Evolutionary conservation across 1,140 invertebrate genomes (phyloP).

Genomic region (Meloidogyne hapla): DNA sequence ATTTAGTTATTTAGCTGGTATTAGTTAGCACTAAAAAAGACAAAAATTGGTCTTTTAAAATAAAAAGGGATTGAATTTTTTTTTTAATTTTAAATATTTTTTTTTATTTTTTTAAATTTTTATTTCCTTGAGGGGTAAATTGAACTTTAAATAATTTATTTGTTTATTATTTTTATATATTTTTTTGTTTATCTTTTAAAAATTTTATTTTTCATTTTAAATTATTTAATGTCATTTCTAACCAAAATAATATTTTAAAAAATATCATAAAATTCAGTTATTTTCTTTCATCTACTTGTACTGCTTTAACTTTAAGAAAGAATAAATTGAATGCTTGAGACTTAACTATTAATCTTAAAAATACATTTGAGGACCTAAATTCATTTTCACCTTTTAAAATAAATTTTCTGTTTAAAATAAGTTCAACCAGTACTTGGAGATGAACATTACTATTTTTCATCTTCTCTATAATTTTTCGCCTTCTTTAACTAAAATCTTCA

Average conservation of each 20-base stretch:
- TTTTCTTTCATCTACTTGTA: background rate
- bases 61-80: background rate
- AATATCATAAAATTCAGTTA: background rate
- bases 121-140: background rate
- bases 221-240: background rate
- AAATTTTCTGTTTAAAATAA: no score
- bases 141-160: background rate
- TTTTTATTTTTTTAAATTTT: no score
- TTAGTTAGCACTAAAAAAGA: constrained; percentile 3
- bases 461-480: no score
- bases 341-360: no score
- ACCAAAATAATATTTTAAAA: background rate
- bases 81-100: background rate
- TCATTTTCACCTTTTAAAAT: no score
- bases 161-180: background rate
- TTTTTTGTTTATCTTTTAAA: background rate
- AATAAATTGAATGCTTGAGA: no score
- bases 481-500: no score
- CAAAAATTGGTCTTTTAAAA: background rate
- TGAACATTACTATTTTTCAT: no score
- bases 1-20: background rate
- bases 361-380: no score
- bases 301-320: background rate
- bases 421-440: no score
- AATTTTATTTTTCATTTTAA: background rate